These are phyloP conservation scores for Coptodon bakossiorum DNA, from an alignment of 2,113 vertebrate species.

Conservation along the genomic window DNA sequence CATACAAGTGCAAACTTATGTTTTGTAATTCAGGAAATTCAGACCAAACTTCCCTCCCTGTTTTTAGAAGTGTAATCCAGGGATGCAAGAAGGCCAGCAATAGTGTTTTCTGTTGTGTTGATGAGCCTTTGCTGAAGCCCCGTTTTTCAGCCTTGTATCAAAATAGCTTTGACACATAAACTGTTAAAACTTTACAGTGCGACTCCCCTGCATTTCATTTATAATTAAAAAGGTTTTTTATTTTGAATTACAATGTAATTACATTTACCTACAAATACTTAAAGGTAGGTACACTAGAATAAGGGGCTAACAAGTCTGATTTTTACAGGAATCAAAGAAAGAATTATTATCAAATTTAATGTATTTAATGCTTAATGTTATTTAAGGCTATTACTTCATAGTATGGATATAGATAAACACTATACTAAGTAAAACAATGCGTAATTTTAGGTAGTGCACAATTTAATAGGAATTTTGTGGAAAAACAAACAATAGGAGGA, in stretches of 20 bases:
- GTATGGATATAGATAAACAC: not conserved
- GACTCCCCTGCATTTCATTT: not conserved
- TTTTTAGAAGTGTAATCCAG: not conserved
- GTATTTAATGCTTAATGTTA: not conserved
- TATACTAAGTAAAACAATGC: rapidly evolving
- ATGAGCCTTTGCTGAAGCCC: not conserved
- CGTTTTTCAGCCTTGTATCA: not conserved
- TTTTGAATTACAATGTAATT: not conserved
- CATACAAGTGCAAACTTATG: not conserved
- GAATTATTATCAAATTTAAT: not conserved
- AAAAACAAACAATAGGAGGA: not conserved
- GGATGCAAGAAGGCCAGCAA: not conserved
- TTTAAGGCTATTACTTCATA: not conserved
- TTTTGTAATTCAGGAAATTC: not conserved
- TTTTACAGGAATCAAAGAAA: not conserved
- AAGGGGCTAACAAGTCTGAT: not conserved
- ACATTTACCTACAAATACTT: not conserved
- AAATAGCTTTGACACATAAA: rapidly evolving
- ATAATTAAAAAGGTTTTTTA: rapidly evolving
- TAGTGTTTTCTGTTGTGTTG: not conserved
- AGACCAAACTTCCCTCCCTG: not conserved
- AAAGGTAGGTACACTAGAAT: not conserved
- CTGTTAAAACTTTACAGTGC: not conserved
- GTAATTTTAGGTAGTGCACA: not conserved
- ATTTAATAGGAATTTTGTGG: not conserved